Evolutionary conservation across 1,140 invertebrate genomes (phyloP).

Genomic region (Solen grandis): DNA sequence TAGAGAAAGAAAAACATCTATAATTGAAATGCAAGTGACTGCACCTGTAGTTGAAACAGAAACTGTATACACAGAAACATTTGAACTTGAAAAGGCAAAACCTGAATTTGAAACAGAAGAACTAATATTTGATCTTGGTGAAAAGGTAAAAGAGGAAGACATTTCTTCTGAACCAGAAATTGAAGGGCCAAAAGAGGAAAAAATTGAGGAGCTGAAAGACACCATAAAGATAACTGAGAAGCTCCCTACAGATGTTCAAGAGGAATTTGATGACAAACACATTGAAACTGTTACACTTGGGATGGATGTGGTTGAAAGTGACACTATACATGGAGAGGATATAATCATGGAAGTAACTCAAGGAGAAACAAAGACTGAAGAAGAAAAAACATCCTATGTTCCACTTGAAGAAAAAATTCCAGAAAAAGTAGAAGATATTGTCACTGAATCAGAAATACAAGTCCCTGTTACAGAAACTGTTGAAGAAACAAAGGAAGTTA

Average conservation of each 20-base stretch:
- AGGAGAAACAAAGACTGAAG: conserved; percentile 38
- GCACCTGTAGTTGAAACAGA: conserved; percentile 8
- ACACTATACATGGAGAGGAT: too few relatives aligned
- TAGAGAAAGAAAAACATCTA: neutral
- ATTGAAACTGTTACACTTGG: too few relatives aligned
- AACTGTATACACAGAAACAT: conserved; percentile 3
- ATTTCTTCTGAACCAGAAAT: conserved; percentile 11
- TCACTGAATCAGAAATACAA: conserved; percentile 24
- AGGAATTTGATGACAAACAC: too few relatives aligned
- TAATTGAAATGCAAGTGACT: neutral
- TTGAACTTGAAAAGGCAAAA: conserved; percentile 6
- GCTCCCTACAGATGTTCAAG: too few relatives aligned
- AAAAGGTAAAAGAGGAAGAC: too few relatives aligned
- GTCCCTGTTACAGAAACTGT: conserved; percentile 32
- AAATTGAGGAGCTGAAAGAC: conserved; percentile 23
- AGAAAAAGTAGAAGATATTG: neutral
- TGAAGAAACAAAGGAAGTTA: conserved; percentile 52
- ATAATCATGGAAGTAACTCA: too few relatives aligned
- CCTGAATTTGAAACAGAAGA: too few relatives aligned
- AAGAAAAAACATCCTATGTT: conserved; percentile 24
- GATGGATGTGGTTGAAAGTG: too few relatives aligned
- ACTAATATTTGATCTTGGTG: too few relatives aligned
- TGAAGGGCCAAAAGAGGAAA: conserved; percentile 6
- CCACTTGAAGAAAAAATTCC: neutral
- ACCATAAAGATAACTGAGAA: too few relatives aligned